These are phyloP conservation scores for Machimus atricapillus DNA, from an alignment of 2,888 invertebrate species.

Conservation along the genomic window DNA sequence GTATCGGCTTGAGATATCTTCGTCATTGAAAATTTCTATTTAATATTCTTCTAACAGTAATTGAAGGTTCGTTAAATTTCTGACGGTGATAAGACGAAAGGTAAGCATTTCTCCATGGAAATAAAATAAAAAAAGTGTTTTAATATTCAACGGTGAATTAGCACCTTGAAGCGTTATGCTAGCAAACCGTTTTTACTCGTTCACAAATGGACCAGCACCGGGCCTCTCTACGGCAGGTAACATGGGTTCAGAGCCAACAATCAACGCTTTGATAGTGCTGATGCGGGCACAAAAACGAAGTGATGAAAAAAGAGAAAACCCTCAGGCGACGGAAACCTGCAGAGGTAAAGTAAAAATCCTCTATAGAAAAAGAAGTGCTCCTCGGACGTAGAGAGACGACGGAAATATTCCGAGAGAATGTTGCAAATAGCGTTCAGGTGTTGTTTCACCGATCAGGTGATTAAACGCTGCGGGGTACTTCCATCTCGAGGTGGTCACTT, in stretches of 20 bases:
- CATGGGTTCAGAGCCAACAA: not conserved
- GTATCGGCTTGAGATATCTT: not conserved
- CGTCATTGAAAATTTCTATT: not conserved
- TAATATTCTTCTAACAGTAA: not conserved
- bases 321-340: not conserved
- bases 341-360: not conserved
- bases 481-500: not conserved
- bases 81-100: not conserved
- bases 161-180: not conserved
- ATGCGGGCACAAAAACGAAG: not conserved
- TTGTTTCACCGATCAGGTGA: not conserved
- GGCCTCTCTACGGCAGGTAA: not conserved
- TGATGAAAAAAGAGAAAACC: not conserved
- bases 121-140: not conserved
- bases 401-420: not conserved
- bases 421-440: not conserved
- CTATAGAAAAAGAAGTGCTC: not conserved
- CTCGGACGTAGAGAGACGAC: not conserved
- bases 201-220: not conserved
- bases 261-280: not conserved
- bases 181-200: not conserved
- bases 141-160: not conserved
- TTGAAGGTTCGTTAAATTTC: not conserved
- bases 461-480: not conserved
- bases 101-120: not conserved